These are phyloP conservation scores for Aradophagus sp. DNA, from an alignment of 1,140 invertebrate genomes.

Conservation along the genomic window DNA sequence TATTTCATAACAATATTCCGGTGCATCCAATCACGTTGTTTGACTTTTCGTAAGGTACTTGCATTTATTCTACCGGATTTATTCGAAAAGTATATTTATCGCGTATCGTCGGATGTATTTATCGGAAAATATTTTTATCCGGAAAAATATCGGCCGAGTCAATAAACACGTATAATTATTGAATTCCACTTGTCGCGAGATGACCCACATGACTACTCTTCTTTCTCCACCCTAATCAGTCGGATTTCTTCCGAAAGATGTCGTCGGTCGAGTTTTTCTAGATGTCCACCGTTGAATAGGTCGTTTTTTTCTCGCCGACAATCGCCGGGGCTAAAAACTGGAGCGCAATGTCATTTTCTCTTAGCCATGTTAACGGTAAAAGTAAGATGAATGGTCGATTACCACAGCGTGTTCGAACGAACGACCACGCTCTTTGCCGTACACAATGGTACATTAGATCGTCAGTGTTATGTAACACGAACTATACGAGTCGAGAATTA, in stretches of 20 bases:
- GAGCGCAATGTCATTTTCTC: conserved; percentile 45
- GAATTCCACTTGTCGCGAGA: not conserved
- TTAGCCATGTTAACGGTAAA: conserved; percentile 40
- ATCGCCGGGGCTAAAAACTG: conserved; percentile 11
- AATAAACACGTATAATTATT: too few species aligned
- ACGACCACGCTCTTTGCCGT: not conserved
- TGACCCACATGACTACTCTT: conserved; percentile 36
- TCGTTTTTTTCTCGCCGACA: conserved; percentile 17
- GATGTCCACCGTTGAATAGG: not conserved
- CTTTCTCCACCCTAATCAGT: conserved; percentile 17
- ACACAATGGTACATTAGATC: conserved; percentile 3
- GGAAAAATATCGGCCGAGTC: too few species aligned
- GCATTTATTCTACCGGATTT: too few species aligned
- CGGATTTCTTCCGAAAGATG: conserved; percentile 42
- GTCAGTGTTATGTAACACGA: conserved; percentile 7
- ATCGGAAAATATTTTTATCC: too few species aligned
- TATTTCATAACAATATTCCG: too few species aligned
- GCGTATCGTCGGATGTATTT: too few species aligned
- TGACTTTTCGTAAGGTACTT: too few species aligned
- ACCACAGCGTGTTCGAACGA: conserved; percentile 17
- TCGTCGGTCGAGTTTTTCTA: conserved; percentile 29
- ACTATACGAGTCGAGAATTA: not conserved
- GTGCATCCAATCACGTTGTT: too few species aligned
- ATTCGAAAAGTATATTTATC: too few species aligned
- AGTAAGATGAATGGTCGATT: conserved; percentile 44